A percentile compares a stretch with the other conserved stretches of the same genome.
Conservation (phyloP, 2,888 invertebrate genomes). For the Drosophila anomelani region DNA sequence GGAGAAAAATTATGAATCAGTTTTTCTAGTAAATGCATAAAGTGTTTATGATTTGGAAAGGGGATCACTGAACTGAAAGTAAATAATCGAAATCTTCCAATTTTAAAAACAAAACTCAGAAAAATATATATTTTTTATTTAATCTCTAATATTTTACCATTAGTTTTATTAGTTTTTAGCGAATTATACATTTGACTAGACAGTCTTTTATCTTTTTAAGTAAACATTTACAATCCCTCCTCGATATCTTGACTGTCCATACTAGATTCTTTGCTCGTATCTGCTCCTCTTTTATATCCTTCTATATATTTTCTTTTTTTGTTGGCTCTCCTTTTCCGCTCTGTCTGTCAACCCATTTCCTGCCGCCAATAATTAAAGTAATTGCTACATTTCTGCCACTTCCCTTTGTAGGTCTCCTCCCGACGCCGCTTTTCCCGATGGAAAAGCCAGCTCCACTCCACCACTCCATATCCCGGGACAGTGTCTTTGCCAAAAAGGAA, state of each 20-base stretch:
- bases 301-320: constrained; percentile 4
- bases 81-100: neutral
- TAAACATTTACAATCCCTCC: constrained; percentile 7
- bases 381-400: constrained; percentile 79
- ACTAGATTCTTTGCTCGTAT: constrained; percentile 10
- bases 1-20: neutral
- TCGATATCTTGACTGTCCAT: constrained; percentile 32
- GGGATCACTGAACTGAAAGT: neutral
- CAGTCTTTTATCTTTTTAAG: neutral
- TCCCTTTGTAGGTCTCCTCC: constrained; percentile 52
- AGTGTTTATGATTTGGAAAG: neutral
- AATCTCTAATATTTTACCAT: neutral
- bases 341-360: constrained; percentile 76
- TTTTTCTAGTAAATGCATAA: neutral
- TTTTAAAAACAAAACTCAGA: neutral
- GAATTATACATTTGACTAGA: neutral
- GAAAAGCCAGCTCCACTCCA: constrained; percentile 8
- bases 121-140: neutral
- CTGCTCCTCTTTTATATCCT: constrained; percentile 2
- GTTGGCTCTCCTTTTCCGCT: constrained; percentile 35
- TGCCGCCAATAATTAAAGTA: constrained; percentile 81
- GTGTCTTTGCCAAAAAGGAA: constrained; percentile 73
- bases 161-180: neutral
- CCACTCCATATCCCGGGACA: constrained; percentile 17
- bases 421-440: neutral